Evolutionary conservation across 2,113 vertebrate genomes (phyloP), one percentile per base, ranked within the genome.

Genomic region (Pholis gunnellus): DNA sequence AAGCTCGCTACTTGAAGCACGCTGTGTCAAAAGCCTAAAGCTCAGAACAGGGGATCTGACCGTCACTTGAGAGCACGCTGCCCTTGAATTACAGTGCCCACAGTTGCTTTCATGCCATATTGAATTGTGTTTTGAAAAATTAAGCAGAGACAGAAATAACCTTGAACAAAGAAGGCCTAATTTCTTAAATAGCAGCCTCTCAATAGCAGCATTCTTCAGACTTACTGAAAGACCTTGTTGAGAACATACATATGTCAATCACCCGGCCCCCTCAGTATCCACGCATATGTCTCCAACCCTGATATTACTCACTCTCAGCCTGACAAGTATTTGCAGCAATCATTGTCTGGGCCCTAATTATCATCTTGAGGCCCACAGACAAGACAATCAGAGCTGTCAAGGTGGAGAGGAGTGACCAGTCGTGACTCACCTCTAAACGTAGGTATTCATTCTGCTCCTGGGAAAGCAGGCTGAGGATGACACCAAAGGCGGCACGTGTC

Each of bases 371-470:
- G 25, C 82, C 69, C 64, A 78, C 85, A 93, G 90, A 91, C 75
- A 87, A 86, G 72, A 86, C 85, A 87, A 75, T 87, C 61, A 65
- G 54, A 74, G 84, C 88, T 81, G 79, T 86, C 75, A 75, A 71
- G 78, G 72, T 86, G 84, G 38, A 76, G 72, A 70, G 74, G 36
- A 64, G 57, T 69, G 73, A 61, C 74, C 40, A 8, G 57, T 36
- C 17, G 17, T 50, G 78, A 90, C 95, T 95, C 88, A 97, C 97
- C 96, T 97, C 96, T 31, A 97, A 91, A 29, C 94, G 94, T 36
- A 98, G 94, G 90, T 97, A 95, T 77, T 97, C 96, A 17, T 93
- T 96, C 91, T 95, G 96, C 68, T 88, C 94, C 38, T 86, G 94
- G 42, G 97, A 96, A 25, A 93, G 87, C 86, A 97, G 44, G 91